These are phyloP conservation scores for Lepidurus apus DNA, from an alignment of 1,140 invertebrate species.

Conservation along the genomic window DNA sequence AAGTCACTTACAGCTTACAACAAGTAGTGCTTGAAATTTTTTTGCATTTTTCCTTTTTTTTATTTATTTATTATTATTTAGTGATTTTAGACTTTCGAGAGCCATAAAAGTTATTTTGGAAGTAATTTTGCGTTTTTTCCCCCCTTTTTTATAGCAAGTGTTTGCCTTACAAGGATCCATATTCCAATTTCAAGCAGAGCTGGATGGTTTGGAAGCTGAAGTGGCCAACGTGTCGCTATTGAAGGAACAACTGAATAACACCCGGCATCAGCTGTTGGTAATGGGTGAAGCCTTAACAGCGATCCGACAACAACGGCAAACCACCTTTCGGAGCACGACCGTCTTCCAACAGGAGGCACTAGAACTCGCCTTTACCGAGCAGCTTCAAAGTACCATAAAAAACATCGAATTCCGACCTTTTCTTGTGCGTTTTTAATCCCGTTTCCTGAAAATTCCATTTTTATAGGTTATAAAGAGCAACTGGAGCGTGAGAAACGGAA, in stretches of 20 bases:
- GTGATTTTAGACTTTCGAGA: too few relatives aligned
- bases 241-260: background rate
- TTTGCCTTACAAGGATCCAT: background rate
- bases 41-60: background rate
- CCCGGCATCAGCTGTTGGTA: background rate
- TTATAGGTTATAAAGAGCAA: slow-evolving; percentile 14
- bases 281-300: slow-evolving; percentile 4
- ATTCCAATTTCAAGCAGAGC: background rate
- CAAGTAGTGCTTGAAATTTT: background rate
- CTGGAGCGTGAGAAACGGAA: slow-evolving; percentile 46
- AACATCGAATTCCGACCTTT: background rate
- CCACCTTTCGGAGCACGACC: background rate
- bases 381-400: background rate
- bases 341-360: background rate
- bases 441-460: background rate
- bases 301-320: background rate
- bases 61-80: too few relatives aligned
- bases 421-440: background rate
- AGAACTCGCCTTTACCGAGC: background rate
- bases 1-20: background rate
- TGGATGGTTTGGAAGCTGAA: background rate
- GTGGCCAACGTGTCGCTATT: background rate
- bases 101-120: too few relatives aligned
- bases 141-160: background rate
- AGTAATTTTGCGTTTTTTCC: background rate